Evolutionary conservation across 2,888 invertebrate species (phyloP), one percentile per base, ranked within the genome.

Genomic region (Trichogramma evanescens): DNA sequence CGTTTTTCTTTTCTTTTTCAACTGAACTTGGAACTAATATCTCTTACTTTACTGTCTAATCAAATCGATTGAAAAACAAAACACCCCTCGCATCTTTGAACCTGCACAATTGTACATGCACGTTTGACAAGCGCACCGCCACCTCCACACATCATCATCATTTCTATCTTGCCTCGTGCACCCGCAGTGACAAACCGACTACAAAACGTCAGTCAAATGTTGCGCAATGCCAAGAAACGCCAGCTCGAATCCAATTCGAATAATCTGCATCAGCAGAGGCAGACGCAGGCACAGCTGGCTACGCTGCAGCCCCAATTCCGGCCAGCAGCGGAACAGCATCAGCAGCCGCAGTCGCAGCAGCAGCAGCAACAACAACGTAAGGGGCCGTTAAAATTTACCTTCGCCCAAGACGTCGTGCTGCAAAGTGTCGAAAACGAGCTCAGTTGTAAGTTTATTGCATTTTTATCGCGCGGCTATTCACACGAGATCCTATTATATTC

Each of bases 221-320:
- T 38, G 54, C 58, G 63, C 56, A 61, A 44, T 56, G 61, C 63
- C 38, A 57, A 61, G 56, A 63, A 63, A 42, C 63, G 63, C 26
- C 63, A 63, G 54, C 63, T 63, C 54, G 63, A 63, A 54, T 54
- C 59, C 51, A 58, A 58, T 10, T 10, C 26, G 26, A 26, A 26
- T 26, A 26, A 26, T 41, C 49, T 8, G 42, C 55, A 49, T 9
- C 48, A 54, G 39, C 61, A 51, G 50, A 54, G 54, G 43, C 42
- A 50, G 39, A 6, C 9, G 10, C 46, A 46, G 10, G n/a, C 5
- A 7, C 10, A 5, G 10, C 6, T 6, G 10, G 49, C 49, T 8
- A 38, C 55, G 42, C 7, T 44, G 50, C 13, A 58, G 54, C 53
- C 54, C 54, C 46, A 46, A 50, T 43, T 5, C 3, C 9, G n/a